These are phyloP conservation scores for Scartelaos histophorus DNA, from an alignment of 2,113 vertebrate genomes.

Conservation along the genomic window DNA sequence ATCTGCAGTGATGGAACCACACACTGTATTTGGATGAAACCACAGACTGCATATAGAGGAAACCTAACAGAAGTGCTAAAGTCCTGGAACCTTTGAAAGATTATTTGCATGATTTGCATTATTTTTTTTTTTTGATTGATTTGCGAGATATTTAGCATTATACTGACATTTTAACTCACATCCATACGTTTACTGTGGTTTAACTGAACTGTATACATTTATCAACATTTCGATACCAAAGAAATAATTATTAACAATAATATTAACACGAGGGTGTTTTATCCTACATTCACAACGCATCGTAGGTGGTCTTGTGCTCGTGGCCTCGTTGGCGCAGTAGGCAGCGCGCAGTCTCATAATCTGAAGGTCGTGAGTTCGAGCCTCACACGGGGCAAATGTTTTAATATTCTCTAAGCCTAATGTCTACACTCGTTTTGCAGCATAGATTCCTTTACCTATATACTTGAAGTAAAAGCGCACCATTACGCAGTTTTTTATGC, in stretches of 20 bases:
- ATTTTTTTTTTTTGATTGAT: no score
- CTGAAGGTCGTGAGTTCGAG: conserved; percentile 71
- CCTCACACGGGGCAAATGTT: conserved; percentile 49
- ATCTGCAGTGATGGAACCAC: no score
- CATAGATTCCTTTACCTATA: not conserved
- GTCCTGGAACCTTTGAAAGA: no score
- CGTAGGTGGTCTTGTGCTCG: accelerated
- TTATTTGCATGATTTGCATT: no score
- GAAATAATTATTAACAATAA: not conserved
- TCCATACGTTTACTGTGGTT: no score
- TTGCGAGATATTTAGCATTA: no score
- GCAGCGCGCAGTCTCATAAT: conserved; percentile 30
- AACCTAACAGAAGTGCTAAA: no score
- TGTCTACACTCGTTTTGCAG: not conserved
- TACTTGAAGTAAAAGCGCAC: no score
- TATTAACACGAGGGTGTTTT: not conserved
- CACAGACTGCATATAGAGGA: no score
- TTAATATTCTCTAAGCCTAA: not conserved
- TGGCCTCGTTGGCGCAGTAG: conserved; percentile 27
- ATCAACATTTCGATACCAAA: not conserved
- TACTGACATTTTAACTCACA: no score
- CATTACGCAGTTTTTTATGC: no score
- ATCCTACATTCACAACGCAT: not conserved
- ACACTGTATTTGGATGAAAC: no score
- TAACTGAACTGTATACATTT: not conserved